phyloP scores from a whole-genome alignment of 2,113 vertebrate species.

The Heterotis niloticus region DNA sequence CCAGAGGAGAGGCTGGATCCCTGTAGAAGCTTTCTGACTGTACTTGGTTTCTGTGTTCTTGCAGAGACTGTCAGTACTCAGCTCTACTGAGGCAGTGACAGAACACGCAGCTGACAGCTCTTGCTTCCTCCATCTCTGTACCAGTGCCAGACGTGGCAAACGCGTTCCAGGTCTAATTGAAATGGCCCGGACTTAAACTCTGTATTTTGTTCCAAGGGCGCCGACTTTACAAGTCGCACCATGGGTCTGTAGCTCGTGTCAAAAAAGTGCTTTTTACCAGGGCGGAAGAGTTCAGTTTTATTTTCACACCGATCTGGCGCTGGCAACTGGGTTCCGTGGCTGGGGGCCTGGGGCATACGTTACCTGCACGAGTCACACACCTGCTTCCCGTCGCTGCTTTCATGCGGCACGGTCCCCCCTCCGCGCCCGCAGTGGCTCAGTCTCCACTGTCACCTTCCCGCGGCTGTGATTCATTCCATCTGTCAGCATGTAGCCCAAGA shows the following conservation, averaged over 20 bases:
- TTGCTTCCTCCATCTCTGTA: not conserved
- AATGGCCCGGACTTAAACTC: not conserved
- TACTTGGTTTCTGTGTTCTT: not conserved
- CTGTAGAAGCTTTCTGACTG: no score
- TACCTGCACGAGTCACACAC: not conserved
- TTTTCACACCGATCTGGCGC: not conserved
- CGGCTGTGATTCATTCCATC: not conserved
- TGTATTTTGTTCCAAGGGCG: not conserved
- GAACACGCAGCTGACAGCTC: conserved; percentile 20
- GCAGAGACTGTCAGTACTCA: conserved; percentile 25
- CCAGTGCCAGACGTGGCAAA: not conserved
- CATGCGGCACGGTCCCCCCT: no score
- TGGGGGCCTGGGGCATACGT: not conserved
- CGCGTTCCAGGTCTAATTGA: not conserved
- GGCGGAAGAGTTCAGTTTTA: not conserved
- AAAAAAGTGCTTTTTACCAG: not conserved
- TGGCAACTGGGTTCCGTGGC: not conserved
- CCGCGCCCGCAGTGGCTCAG: not conserved
- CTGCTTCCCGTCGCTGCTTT: not conserved
- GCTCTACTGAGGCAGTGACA: conserved; percentile 22
- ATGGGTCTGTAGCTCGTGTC: not conserved
- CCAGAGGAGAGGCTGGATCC: not conserved
- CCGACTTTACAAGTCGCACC: not conserved
- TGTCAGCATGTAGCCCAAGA: not conserved
- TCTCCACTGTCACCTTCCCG: not conserved